Base-by-base conservation (phyloP, 2,888 invertebrate genomes). In the Antitype chi region DNA sequence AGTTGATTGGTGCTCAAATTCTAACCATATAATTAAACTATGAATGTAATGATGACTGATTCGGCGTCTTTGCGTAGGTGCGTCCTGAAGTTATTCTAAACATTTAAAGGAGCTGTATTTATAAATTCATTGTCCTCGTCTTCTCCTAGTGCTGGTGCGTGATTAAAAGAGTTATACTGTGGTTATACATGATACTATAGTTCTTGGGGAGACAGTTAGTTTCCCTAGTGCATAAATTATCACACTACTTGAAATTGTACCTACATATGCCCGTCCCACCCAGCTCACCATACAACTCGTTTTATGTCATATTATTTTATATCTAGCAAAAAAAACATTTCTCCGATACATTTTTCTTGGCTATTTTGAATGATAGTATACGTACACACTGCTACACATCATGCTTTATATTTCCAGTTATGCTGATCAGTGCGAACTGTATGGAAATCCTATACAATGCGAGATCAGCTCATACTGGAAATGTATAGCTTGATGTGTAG, bases 351-450 rank as follows among this genome's bases (percentile, higher is more conserved):
- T 67, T 38, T 28, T 69, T 64, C 32, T 28, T 82, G 23, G 23
- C 32, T 63, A 80, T 52, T 62, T 74, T 57, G 25, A 57, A 64
- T 57, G 43, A 63, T 81, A 53, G 53, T 15, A n/a, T 38, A 55
- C 2, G 43, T 47, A 47, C 43, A 5, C 38, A 38, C 32, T 3
- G 32, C 32, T 4, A 32, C 32, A 32, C 32, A 32, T 32, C 32
- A 32, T 3, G 32, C 32, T 32, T 32, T 4, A n/a, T n/a, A n/a
- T n/a, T n/a, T n/a, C n/a, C n/a, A n/a, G n/a, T n/a, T n/a, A n/a
- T n/a, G n/a, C n/a, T n/a, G n/a, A n/a, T n/a, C n/a, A n/a, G n/a
- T n/a, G n/a, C n/a, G n/a, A n/a, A n/a, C n/a, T n/a, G n/a, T n/a
- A n/a, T n/a, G 32, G 32, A 32, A 32, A 32, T 32, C 32, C 32